A percentile compares a stretch with the other conserved stretches of the same genome.
Conservation (phyloP, 1,140 invertebrate species). For the Lethrus apterus region DNA sequence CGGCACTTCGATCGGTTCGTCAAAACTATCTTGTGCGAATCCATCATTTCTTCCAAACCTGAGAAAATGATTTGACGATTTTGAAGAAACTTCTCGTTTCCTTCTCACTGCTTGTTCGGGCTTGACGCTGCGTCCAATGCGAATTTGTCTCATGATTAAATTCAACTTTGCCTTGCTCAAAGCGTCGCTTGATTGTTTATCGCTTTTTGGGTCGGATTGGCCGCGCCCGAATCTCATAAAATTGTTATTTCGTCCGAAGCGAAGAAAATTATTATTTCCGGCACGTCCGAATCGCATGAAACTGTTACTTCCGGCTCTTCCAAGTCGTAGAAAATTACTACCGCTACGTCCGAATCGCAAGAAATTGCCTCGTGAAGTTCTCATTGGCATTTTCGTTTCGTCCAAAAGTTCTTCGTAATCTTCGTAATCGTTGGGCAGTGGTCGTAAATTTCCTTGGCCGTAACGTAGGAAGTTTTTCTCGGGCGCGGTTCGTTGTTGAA, state of each 20-base stretch:
- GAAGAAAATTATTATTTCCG: constrained; percentile 8
- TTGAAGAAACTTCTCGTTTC: not conserved
- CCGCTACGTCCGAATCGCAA: constrained; percentile 5
- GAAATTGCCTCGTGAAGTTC: not conserved
- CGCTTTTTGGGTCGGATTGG: not conserved
- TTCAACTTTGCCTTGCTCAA: constrained; percentile 6
- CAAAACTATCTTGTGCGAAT: too few species aligned
- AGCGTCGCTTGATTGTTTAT: not conserved
- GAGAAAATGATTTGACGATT: too few species aligned
- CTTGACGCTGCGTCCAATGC: not conserved
- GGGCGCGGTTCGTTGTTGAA: too few species aligned
- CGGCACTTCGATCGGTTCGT: too few species aligned
- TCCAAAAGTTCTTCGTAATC: too few species aligned
- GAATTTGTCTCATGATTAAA: not conserved
- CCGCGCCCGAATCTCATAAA: constrained; percentile 12
- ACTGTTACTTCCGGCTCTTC: constrained; percentile 20
- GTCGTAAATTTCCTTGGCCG: constrained; percentile 10
- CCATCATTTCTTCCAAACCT: too few species aligned
- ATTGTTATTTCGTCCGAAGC: constrained; percentile 11
- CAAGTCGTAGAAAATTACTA: constrained; percentile 18
- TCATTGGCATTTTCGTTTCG: too few species aligned
- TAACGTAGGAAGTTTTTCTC: constrained; percentile 23
- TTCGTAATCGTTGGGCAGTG: not conserved
- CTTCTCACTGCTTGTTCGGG: constrained; percentile 2
- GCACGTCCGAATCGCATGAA: constrained; percentile 21